Percentiles rank a stretch among this genome's conserved stretches.
phyloP scores from a whole-genome alignment of 1,140 invertebrate genomes.

The Bombus huntii region DNA sequence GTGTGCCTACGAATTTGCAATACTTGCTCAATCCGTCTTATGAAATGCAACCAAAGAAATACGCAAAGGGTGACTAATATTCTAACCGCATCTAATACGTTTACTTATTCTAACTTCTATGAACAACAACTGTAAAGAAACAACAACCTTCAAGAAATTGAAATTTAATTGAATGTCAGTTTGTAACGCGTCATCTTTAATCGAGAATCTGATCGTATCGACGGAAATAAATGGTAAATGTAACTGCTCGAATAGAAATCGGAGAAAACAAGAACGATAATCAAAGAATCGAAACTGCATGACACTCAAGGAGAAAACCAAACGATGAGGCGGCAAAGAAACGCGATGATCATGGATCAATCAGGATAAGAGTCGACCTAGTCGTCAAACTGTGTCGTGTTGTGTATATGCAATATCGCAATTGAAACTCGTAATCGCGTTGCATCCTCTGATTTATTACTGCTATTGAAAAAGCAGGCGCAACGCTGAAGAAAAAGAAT shows the following conservation, averaged over 20 bases:
- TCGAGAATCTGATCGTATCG: too few relatives aligned
- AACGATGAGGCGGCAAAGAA: neutral
- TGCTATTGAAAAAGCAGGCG: neutral
- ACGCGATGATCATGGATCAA: neutral
- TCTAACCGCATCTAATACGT: too few relatives aligned
- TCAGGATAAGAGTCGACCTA: neutral
- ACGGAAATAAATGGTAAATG: too few relatives aligned
- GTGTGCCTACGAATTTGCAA: neutral
- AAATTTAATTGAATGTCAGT: too few relatives aligned
- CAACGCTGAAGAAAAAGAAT: neutral
- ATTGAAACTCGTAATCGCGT: neutral
- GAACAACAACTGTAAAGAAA: too few relatives aligned
- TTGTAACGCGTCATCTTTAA: too few relatives aligned
- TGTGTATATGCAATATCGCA: neutral
- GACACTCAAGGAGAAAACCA: constrained; percentile 4
- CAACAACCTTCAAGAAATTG: too few relatives aligned
- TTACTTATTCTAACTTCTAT: too few relatives aligned
- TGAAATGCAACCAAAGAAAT: neutral
- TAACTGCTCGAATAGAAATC: too few relatives aligned
- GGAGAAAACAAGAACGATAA: too few relatives aligned
- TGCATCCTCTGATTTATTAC: neutral
- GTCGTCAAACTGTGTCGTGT: neutral
- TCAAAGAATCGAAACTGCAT: too few relatives aligned
- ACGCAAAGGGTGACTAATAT: neutral
- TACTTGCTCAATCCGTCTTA: neutral